phyloP scores from a whole-genome alignment of 2,797 vertebrate species.

The Schizopygopsis malacanthus region DNA sequence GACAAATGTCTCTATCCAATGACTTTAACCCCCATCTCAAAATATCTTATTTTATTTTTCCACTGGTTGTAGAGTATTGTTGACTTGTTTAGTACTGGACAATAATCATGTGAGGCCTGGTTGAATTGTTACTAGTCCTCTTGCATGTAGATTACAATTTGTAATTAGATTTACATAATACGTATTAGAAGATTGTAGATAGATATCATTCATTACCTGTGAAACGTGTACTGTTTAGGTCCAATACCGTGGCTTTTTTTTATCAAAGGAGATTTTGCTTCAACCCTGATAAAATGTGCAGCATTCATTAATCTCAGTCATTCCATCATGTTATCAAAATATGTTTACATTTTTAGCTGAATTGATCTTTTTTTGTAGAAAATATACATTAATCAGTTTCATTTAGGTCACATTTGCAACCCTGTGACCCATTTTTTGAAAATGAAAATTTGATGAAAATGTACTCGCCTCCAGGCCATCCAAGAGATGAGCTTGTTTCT shows the following conservation, averaged over 20 bases:
- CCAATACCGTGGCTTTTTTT: not conserved
- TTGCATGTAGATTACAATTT: not conserved
- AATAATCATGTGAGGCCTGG: not conserved
- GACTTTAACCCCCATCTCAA: not conserved
- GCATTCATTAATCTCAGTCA: not conserved
- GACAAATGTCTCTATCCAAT: slow-evolving; percentile 33
- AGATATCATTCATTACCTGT: not conserved
- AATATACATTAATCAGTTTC: not conserved
- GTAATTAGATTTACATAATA: not conserved
- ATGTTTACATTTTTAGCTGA: not conserved
- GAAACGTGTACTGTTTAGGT: not conserved
- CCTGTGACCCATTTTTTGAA: not conserved
- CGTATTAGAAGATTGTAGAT: not conserved
- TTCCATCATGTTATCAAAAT: not conserved
- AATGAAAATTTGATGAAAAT: not conserved
- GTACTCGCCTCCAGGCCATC: not conserved
- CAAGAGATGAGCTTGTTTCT: not conserved
- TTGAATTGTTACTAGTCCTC: not conserved
- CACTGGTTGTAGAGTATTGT: not conserved
- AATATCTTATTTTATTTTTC: not conserved
- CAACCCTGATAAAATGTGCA: not conserved
- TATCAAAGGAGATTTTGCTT: not conserved
- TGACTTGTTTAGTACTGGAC: not conserved
- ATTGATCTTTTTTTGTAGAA: not conserved
- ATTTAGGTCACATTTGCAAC: not conserved